Conservation (phyloP, 2,113 vertebrate genomes). For the Lota lota region DNA sequence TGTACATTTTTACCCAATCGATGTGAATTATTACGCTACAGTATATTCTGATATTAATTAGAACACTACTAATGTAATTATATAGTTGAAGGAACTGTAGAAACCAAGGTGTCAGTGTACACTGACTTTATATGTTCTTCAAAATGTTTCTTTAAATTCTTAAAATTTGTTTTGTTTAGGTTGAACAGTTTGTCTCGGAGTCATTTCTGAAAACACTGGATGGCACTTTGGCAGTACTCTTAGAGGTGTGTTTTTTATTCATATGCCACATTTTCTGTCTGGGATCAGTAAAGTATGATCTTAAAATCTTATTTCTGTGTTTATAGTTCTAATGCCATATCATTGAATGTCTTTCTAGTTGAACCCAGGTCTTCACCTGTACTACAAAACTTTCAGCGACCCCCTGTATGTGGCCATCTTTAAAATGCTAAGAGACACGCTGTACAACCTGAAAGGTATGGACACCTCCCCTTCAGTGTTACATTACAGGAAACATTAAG, state of each 20-base stretch:
- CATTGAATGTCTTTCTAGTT: constrained; percentile 63
- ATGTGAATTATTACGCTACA: too few species aligned
- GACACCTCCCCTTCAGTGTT: constrained; percentile 73
- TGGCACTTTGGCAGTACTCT: constrained; percentile 70
- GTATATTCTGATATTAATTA: too few species aligned
- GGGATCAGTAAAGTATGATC: too few species aligned
- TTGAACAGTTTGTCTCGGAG: constrained; percentile 88
- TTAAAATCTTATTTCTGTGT: neutral
- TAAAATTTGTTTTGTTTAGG: constrained; percentile 63
- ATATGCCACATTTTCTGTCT: neutral
- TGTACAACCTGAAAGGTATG: constrained; percentile 92
- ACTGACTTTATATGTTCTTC: too few species aligned
- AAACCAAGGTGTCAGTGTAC: too few species aligned
- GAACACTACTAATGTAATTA: too few species aligned
- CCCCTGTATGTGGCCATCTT: constrained; percentile 92
- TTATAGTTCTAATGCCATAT: neutral
- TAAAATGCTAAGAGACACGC: constrained; percentile 94
- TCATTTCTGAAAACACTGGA: constrained; percentile 86
- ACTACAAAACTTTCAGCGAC: constrained; percentile 92
- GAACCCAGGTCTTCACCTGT: constrained; percentile 74
- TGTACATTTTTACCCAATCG: too few species aligned
- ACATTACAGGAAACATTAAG: constrained; percentile 43
- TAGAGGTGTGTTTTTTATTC: constrained; percentile 72
- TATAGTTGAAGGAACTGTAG: too few species aligned
- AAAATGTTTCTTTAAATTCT: neutral